Percentiles rank a stretch among this genome's conserved stretches.
Evolutionary conservation across 2,113 vertebrate genomes (phyloP).

Genomic region (Excalfactoria chinensis): DNA sequence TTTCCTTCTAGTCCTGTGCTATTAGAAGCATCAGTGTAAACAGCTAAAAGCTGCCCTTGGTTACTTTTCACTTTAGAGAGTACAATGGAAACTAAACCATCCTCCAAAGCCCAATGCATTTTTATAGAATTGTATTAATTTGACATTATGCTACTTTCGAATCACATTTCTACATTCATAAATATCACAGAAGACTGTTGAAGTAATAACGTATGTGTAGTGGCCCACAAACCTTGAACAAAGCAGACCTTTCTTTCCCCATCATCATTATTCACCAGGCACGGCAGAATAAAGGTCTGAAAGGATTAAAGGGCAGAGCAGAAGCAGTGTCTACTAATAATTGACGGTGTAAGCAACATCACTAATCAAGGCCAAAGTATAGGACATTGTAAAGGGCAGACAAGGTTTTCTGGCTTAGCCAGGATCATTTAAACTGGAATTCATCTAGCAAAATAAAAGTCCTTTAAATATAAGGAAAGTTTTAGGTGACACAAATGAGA

Average conservation of each 20-base stretch:
- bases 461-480: neutral
- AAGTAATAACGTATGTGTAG: constrained; percentile 26
- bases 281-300: constrained; percentile 48
- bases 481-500: neutral
- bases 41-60: neutral
- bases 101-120: neutral
- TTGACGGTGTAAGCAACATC: constrained; percentile 36
- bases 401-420: neutral
- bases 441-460: neutral
- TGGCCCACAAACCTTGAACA: constrained; percentile 22
- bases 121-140: neutral
- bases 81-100: neutral
- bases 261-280: constrained; percentile 44
- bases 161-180: constrained; percentile 7
- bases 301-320: constrained; percentile 63
- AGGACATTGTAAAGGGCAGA: neutral
- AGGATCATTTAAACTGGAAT: neutral
- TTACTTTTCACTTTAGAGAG: neutral
- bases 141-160: neutral
- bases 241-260: constrained; percentile 37
- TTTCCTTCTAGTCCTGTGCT: neutral
- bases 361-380: constrained; percentile 28
- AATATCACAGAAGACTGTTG: constrained; percentile 20
- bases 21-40: neutral
- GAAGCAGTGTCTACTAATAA: constrained; percentile 48